A percentile compares a stretch with the other conserved stretches of the same genome.
Conservation (phyloP, 2,113 vertebrate genomes). For the Nyctereutes procyonoides region DNA sequence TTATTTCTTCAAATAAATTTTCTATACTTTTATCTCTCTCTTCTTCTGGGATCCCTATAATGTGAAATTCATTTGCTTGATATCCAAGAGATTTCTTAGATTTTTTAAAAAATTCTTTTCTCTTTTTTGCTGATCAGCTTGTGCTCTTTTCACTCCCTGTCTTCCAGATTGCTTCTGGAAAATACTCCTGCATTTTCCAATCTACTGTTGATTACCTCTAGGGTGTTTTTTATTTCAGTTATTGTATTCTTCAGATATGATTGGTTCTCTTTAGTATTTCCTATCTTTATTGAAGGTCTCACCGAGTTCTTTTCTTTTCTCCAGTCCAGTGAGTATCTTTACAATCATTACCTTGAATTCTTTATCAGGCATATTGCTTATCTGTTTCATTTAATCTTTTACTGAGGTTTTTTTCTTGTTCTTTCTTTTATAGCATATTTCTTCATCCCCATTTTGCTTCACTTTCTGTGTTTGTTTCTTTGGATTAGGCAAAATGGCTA, state of each 20-base stretch:
- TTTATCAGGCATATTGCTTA: background rate
- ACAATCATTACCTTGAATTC: background rate
- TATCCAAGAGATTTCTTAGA: background rate
- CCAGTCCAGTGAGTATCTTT: background rate
- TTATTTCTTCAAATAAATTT: background rate
- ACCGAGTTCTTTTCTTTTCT: background rate
- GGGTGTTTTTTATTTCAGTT: background rate
- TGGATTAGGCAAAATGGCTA: background rate
- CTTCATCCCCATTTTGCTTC: background rate
- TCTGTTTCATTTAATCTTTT: background rate
- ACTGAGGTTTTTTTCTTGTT: background rate
- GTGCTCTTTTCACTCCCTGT: background rate
- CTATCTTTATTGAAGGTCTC: background rate
- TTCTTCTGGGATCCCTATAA: background rate
- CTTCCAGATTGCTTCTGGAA: background rate
- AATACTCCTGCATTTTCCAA: background rate
- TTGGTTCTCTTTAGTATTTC: background rate
- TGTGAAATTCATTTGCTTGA: background rate
- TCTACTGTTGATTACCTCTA: background rate
- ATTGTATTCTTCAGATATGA: background rate
- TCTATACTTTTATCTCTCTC: background rate
- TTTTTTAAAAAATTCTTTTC: background rate
- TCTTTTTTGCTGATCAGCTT: background rate
- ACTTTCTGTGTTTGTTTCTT: background rate
- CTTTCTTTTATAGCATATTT: background rate